Evolutionary conservation across 2,797 vertebrate genomes (phyloP).

Genomic region (Sciaenops ocellatus): DNA sequence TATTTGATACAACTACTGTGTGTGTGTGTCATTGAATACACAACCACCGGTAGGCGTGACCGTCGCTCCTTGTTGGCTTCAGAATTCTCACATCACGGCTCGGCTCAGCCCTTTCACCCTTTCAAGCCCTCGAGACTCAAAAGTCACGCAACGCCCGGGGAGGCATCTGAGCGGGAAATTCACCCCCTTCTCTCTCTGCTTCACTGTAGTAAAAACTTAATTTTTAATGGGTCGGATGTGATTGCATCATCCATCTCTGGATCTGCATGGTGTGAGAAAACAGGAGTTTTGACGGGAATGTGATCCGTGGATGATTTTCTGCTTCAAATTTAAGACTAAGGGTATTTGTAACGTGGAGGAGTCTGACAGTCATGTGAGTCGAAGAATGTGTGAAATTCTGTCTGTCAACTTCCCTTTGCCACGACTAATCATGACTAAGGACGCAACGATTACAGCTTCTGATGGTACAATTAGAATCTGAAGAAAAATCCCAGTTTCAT

Average conservation of each 20-base stretch:
- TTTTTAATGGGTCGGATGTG: not conserved
- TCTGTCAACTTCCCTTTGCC: not conserved
- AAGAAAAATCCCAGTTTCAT: no score
- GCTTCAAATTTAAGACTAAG: not conserved
- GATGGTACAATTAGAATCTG: no score
- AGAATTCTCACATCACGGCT: constrained; percentile 35
- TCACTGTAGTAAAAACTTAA: not conserved
- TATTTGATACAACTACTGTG: constrained; percentile 50
- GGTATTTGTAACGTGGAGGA: not conserved
- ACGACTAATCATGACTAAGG: no score
- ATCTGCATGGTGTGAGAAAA: not conserved
- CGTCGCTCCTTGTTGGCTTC: not conserved
- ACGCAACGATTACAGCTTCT: no score
- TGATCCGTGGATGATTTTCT: not conserved
- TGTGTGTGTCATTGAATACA: constrained; percentile 44
- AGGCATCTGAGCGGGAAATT: constrained; percentile 44
- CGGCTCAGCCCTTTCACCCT: constrained; percentile 26
- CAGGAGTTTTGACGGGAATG: constrained; percentile 4
- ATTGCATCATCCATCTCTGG: constrained; percentile 13
- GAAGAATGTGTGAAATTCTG: not conserved
- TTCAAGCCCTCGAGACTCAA: constrained; percentile 7
- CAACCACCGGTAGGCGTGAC: constrained; percentile 32
- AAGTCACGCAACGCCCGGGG: not conserved
- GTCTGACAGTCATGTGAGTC: not conserved
- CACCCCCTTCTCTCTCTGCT: not conserved